phyloP scores from a whole-genome alignment of 2,888 invertebrate genomes.

The Globia sparganii region DNA sequence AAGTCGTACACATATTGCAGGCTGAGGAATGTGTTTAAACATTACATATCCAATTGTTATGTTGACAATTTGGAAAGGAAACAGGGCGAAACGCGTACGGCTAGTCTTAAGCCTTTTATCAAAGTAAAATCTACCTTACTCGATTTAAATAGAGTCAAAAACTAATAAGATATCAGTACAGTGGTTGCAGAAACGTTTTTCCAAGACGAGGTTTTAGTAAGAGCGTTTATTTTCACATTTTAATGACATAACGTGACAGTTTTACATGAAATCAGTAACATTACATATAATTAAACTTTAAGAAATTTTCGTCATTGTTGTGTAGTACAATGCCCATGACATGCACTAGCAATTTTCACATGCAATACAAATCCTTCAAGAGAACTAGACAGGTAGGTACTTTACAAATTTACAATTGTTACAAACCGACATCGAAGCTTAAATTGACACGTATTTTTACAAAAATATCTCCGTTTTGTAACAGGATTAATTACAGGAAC shows the following conservation, averaged over 20 bases:
- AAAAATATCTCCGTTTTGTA: neutral
- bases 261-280: constrained; percentile 67
- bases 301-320: constrained; percentile 52
- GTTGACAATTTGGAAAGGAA: constrained; percentile 84
- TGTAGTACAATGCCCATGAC: constrained; percentile 46
- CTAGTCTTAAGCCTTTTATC: constrained; percentile 55
- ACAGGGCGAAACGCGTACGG: constrained; percentile 81
- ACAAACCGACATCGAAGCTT: neutral
- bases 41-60: constrained; percentile 78
- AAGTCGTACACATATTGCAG: constrained; percentile 61
- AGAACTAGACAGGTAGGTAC: neutral
- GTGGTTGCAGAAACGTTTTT: constrained; percentile 70
- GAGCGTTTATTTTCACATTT: constrained; percentile 66
- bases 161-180: constrained; percentile 47
- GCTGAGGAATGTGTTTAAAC: constrained; percentile 70
- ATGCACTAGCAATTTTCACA: constrained; percentile 46
- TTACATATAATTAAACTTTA: constrained; percentile 63
- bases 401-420: neutral
- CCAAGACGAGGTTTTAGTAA: constrained; percentile 64
- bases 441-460: neutral
- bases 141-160: constrained; percentile 40
- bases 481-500: neutral
- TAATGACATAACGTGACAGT: constrained; percentile 69
- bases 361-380: constrained; percentile 45
- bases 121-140: constrained; percentile 62